phyloP scores from a whole-genome alignment of 2,113 vertebrate genomes.

The Chitala chitala region DNA sequence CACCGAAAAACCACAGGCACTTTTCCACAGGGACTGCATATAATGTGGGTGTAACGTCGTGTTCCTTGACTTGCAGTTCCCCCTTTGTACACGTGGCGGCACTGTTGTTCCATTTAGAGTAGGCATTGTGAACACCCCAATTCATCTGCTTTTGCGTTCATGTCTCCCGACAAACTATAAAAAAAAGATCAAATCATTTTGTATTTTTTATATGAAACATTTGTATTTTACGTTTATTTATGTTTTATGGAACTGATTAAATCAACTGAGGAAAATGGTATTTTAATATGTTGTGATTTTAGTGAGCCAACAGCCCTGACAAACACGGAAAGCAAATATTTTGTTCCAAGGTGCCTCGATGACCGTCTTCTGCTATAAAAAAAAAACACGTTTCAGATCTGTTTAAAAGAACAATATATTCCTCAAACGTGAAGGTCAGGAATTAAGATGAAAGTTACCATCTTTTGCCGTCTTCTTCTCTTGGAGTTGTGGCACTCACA shows the following conservation, averaged over 20 bases:
- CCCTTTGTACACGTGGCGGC: slow-evolving; percentile 41
- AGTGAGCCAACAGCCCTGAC: slow-evolving; percentile 1
- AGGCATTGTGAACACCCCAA: neutral
- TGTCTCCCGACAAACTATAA: neutral
- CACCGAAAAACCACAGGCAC: neutral
- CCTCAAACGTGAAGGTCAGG: neutral
- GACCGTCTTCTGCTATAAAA: slow-evolving; percentile 22
- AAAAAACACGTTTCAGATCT: neutral
- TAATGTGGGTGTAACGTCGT: neutral
- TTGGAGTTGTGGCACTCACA: neutral
- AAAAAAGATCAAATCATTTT: slow-evolving; percentile 5
- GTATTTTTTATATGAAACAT: slow-evolving; percentile 11
- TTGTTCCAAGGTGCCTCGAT: slow-evolving; percentile 47
- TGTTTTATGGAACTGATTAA: slow-evolving; percentile 16
- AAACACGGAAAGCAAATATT: slow-evolving; percentile 23
- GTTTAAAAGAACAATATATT: slow-evolving; percentile 5
- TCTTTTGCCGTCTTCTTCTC: neutral
- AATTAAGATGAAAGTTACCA: slow-evolving; percentile 1
- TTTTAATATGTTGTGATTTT: slow-evolving; percentile 13
- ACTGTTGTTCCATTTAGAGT: slow-evolving; percentile 34
- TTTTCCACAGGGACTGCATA: neutral
- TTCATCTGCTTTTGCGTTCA: neutral
- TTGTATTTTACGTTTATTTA: slow-evolving; percentile 18
- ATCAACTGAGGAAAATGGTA: neutral
- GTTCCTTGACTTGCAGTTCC: slow-evolving; percentile 15